Evolutionary conservation across 1,140 invertebrate species (phyloP).

Genomic region (Bathynomus jamesi): DNA sequence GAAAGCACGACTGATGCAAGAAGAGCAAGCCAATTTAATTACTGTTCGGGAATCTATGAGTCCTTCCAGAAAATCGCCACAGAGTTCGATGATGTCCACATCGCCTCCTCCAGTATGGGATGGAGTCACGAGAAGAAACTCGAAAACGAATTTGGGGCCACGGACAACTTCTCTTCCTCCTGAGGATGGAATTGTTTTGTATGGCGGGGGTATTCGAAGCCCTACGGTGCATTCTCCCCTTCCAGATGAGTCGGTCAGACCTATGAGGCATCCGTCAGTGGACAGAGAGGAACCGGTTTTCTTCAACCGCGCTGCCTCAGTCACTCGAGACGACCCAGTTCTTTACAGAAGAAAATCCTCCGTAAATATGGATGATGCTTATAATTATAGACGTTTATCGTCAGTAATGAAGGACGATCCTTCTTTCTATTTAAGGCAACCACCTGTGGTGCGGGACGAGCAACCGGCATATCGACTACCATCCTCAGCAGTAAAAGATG

Average conservation of each 20-base stretch:
- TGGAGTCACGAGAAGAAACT: not conserved
- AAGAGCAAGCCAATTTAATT: too few species aligned
- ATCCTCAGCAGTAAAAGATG: slow-evolving; percentile 14
- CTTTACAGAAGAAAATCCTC: not conserved
- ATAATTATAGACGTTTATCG: slow-evolving; percentile 6
- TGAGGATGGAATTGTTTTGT: slow-evolving; percentile 14
- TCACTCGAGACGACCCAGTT: slow-evolving; percentile 3
- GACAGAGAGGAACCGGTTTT: slow-evolving; percentile 6
- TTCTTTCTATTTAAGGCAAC: slow-evolving; percentile 5
- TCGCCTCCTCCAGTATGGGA: not conserved
- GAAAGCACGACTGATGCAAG: slow-evolving; percentile 32
- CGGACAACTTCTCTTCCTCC: slow-evolving; percentile 23
- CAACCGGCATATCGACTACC: not conserved
- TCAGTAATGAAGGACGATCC: slow-evolving; percentile 19
- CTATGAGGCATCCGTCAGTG: slow-evolving; percentile 12
- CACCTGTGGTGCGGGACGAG: slow-evolving; percentile 18
- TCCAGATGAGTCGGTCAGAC: not conserved
- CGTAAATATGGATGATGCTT: not conserved
- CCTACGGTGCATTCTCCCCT: not conserved
- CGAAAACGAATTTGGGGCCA: not conserved
- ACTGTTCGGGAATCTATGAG: slow-evolving; percentile 4
- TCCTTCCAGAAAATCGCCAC: not conserved
- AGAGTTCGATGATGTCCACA: not conserved
- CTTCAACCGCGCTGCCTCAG: not conserved
- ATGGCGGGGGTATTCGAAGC: not conserved